Evolutionary conservation across 2,113 vertebrate genomes (phyloP).

Genomic region (Recurvirostra avosetta): DNA sequence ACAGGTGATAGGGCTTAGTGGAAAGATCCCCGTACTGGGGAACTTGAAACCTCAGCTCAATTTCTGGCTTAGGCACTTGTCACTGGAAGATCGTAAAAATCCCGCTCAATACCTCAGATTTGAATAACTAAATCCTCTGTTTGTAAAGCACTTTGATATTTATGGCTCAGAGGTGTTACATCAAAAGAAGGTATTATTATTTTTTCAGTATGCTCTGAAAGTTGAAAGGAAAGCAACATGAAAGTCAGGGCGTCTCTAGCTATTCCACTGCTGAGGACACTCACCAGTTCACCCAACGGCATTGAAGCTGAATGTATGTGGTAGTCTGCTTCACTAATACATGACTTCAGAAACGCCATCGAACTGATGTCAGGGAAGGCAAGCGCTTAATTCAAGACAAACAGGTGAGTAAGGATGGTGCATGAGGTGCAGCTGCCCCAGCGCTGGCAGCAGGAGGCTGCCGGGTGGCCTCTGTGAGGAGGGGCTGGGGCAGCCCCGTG

Average conservation of each 20-base stretch:
- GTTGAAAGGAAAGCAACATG: background rate
- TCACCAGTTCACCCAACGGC: background rate
- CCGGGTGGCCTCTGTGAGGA: background rate
- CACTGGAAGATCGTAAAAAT: background rate
- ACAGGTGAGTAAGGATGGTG: background rate
- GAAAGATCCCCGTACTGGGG: background rate
- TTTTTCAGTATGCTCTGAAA: background rate
- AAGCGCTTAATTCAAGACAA: background rate
- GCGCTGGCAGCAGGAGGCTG: no score
- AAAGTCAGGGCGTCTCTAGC: background rate
- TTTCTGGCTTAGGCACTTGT: background rate
- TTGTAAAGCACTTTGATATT: constrained; percentile 1
- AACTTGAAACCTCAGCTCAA: background rate
- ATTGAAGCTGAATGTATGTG: fast-evolving
- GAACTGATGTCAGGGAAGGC: background rate
- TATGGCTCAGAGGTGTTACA: background rate
- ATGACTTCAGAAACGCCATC: background rate
- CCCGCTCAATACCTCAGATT: background rate
- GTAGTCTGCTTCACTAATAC: background rate
- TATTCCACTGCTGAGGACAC: background rate
- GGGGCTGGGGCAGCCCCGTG: fast-evolving
- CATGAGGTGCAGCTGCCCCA: background rate
- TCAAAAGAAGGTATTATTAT: background rate
- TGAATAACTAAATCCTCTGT: background rate
- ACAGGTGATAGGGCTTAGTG: background rate